Base-by-base conservation (phyloP, 2,797 vertebrate species). In the Brotula barbata region DNA sequence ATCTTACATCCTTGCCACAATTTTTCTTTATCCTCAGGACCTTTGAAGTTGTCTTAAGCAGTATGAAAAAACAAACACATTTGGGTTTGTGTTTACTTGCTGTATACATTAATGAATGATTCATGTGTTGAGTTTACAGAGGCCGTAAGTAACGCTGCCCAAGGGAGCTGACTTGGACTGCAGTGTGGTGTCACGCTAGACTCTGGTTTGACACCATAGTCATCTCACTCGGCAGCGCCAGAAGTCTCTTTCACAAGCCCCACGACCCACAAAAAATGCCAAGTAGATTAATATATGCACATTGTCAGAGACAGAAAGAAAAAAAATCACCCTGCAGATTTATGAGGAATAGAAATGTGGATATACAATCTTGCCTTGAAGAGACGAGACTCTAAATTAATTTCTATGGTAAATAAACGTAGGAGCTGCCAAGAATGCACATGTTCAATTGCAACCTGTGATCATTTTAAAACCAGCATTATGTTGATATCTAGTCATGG, bases 71-170 rank as follows among this genome's bases (percentile, higher is more conserved):
- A 58, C 55, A 61, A 68, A 72, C 41, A 55, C 19, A 60, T 39
- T 75, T 73, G 44, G 41, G 46, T 73, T 61, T 7, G 10, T 69
- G 52, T 78, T 75, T 74, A 69, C 76, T 80, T 68, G 70, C 63
- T 46, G 62, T 76, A 73, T 72, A 71, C 60, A 60, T 84, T 68
- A 71, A 72, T 82, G 64, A 86, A 84, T 84, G 65, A 84, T 84
- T 85, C 57, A 82, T 83, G 75, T 63, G 62, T 19, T 48, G 56
- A 48, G 58, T 75, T 76, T 54, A 75, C 14, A 22, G 63, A 71
- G 59, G 72, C 46, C 54, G 68, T 80, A 15, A 1, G 49, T 71
- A 61, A 85, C 50, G 46, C 49, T 7, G 79, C 79, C 69, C 41
- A 41, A 77, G 68, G 83, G 71, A 58, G 67, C 57, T n/a, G 40